Evolutionary conservation across 1,140 invertebrate species (phyloP), one percentile per base, ranked within the genome.

Genomic region (Alviniconcha marisindica): DNA sequence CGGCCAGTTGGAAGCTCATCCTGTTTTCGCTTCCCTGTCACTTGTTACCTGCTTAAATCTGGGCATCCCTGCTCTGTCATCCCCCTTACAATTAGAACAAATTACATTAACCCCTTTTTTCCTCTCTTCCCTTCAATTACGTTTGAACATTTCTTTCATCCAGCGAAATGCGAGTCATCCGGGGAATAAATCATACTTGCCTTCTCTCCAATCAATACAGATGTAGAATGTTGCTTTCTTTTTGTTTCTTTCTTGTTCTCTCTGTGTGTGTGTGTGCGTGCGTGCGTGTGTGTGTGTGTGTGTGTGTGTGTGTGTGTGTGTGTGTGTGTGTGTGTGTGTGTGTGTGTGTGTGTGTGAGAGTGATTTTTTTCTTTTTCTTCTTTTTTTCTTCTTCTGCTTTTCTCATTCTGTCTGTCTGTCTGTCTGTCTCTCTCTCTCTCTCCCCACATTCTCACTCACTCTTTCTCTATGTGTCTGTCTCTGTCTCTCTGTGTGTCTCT

Each of bases 81-180:
- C 51, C 77, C 77, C 31, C 33, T 78, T 60, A 33, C 77, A 78
- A 78, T 78, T 78, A 78, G 77, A 63, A 78, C 77, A 78, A 60
- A 78, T 78, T 78, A 38, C 77, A 78, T 78, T 78, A 78, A 60
- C 51, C 51, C n/a, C 38, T 78, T 78, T 60, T 78, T 60, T 63
- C 44, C 33, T 38, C 42, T 14, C 54, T 77, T 77, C 44, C 44
- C 31, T 24, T 40, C 51, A 40, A 60, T 78, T 60, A 60, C 33
- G 24, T 78, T 60, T 63, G 51, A 15, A 60, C 15, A 36, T 21
- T 56, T 63, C 36, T 38, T 78, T 40, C 54, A 38, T n/a, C 33
- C 7, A 24, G 24, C 38, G 51, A 40, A 60, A 33, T n/a, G 28
- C 38, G 51, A 60, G 7, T 78, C 36, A 36, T 40, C 36, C 31